These are phyloP conservation scores for Thalassophryne amazonica DNA, from an alignment of 2,797 vertebrate genomes.

Conservation along the genomic window DNA sequence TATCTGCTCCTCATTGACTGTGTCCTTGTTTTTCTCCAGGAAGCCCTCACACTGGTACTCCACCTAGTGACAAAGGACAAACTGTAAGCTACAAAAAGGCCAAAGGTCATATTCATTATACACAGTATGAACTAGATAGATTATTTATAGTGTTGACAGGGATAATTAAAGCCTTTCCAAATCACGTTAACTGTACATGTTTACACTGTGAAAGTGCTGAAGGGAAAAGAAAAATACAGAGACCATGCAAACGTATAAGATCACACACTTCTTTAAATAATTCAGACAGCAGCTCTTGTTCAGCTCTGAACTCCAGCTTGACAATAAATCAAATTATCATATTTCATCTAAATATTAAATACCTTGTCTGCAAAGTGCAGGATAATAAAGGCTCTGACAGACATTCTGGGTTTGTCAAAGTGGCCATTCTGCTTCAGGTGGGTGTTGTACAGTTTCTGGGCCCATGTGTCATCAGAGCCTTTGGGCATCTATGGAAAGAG, in stretches of 20 bases:
- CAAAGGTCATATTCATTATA: conserved; percentile 13
- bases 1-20: conserved; percentile 96
- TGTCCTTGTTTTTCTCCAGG: conserved; percentile 98
- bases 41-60: conserved; percentile 97
- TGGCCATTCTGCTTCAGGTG: conserved; percentile 88
- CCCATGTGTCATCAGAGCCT: conserved; percentile 94
- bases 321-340: too few relatives aligned
- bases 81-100: conserved; percentile 9
- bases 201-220: too few relatives aligned
- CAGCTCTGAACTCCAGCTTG: too few relatives aligned
- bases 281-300: too few relatives aligned
- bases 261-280: too few relatives aligned
- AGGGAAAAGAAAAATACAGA: too few relatives aligned
- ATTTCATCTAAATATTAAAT: conserved; percentile 32
- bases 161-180: too few relatives aligned
- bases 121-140: conserved; percentile 1
- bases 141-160: too few relatives aligned
- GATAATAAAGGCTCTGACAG: conserved; percentile 95
- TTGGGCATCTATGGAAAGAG: conserved; percentile 90
- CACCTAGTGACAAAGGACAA: conserved; percentile 78
- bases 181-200: too few relatives aligned
- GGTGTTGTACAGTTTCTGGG: conserved; percentile 94
- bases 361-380: conserved; percentile 98
- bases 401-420: conserved; percentile 94
- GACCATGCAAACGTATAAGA: too few relatives aligned